Base-by-base conservation (phyloP, 2,113 vertebrate species). In the Heterotis niloticus region DNA sequence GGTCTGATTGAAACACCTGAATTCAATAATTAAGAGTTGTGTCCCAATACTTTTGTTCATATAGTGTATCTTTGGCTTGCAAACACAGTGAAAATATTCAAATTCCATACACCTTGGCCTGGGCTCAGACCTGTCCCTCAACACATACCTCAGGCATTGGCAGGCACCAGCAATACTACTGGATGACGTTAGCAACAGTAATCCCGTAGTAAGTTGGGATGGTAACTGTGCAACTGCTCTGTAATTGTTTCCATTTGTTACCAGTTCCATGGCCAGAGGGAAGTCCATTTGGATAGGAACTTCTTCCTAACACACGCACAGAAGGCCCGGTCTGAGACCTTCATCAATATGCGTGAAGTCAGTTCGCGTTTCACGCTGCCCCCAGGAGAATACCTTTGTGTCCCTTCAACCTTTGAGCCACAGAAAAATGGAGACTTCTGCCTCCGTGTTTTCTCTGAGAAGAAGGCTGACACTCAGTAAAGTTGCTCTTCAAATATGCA, bases 381-480 rank as follows among this genome's bases (percentile, higher is more conserved):
- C 0, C 89, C 94, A 0, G 96, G 97, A 0, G 94, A 98, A 77
- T 99, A 99, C 62, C 89, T 98, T 10, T 4, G 98, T 0, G 92
- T 99, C 24, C 97, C 97, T 0, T 99, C 97, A 4, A 98, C 97
- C 84, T 98, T 95, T 0, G 96, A 98, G 0, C 92, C 97, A 54
- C 86, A 98, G 87, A 92, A 93, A 81, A 90, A 96, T 0, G 96
- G 94, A 0, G 95, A 99, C 81, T 98, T 99, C 92, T 98, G 96
- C 70, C 89, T 99, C 76, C 91, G 97, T 0, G 91, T 99, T 70
- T 99, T 99, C 84, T 96, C 96, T 0, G 97, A 99, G 84, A 98
- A 96, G 86, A 93, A 94, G 9, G 88, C 91, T 0, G 90, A 95
- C 79, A 95, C 95, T 51, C 65, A 84, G 96, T 99, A 91, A 64